Evolutionary conservation across 2,888 invertebrate species (phyloP), one percentile per base, ranked within the genome.

Genomic region (Salticus scenicus): DNA sequence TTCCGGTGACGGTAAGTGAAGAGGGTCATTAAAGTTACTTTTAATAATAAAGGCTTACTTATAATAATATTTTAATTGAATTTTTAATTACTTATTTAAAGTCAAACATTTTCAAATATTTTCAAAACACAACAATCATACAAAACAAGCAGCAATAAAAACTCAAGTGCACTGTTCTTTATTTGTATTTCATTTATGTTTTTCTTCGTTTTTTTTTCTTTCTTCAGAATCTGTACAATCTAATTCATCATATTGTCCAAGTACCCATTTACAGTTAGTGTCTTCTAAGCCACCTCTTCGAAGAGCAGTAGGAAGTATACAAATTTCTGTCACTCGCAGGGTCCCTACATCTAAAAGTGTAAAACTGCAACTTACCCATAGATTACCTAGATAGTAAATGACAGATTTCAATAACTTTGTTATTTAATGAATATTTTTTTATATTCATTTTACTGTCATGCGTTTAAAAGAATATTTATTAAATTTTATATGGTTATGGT

Each of bases 251-350:
- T 85, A 79, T 74, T 75, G 70, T 37, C 31, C 78, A 33, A 79
- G 74, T 30, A 66, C 78, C 20, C 27, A 67, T 67, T 69, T 79
- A 27, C 42, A 42, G 20, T 66, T 85, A 47, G 74, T 79, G 31
- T 69, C 84, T 28, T 70, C 78, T 12, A 31, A 63, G 31, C 33
- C 41, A 41, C 79, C 31, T 17, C 77, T 66, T 14, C 37, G 67
- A 72, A 81, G 87, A 87, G 81, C 81, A 1, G 77, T 87, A 17
- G 87, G 87, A 8, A 80, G 87, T 47, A 77, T 87, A 33, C 87
- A 87, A 63, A 87, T 87, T 64, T 77, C 72, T 63, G 87, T 87
- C 33, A 87, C 87, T 1, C 76, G 77, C 12, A 75, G 79, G 28
- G 57, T 63, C 14, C 84, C 84, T 10, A 42, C 83, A 64, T 83